Evolutionary conservation across 2,797 vertebrate species (phyloP), one percentile per base, ranked within the genome.

Genomic region (Austrolebias charrua): DNA sequence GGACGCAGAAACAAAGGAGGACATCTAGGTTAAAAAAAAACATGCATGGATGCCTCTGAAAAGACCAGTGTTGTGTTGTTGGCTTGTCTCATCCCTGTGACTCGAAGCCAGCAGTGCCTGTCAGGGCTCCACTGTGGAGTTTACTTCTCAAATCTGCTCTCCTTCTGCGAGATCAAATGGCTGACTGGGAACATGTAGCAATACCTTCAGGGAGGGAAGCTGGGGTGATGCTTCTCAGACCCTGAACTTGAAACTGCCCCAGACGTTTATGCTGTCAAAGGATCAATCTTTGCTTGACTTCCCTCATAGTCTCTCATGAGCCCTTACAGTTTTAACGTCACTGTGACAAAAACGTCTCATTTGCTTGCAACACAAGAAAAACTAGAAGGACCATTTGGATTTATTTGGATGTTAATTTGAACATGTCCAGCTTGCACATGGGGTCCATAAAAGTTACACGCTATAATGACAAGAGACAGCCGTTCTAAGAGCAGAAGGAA

Each of bases 11-110:
- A 89, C 81, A 84, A 89, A 89, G 79, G 58, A 66, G 73, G 76
- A 85, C 85, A 88, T 87, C 73, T 87, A 84, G 88, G 84, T 86
- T 88, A 76, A 82, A 85, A 82, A 85, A 86, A 85, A 78, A 63
- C 82, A 88, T 62, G 85, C 82, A 85, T 89, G 89, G 76, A 80
- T 90, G 88, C 67, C 64, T 87, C 83, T 85, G 85, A 90, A 89
- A 89, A 87, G 86, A 79, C 85, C 75, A 80, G 76, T 69, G 70
- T 84, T 81, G 79, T 82, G 75, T 62, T 67, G 76, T 68, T 76
- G 77, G 73, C 79, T 75, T 71, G 80, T 81, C 76, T 86, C 81
- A 78, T 87, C 71, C 64, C 71, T 71, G 74, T 84, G 85, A 90
- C 86, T 88, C 31, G 29, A 71, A 90, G 83, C 78, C 80, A 79